Evolutionary conservation across 1,140 invertebrate genomes (phyloP).

Genomic region (Lamellibrachia luymesi): DNA sequence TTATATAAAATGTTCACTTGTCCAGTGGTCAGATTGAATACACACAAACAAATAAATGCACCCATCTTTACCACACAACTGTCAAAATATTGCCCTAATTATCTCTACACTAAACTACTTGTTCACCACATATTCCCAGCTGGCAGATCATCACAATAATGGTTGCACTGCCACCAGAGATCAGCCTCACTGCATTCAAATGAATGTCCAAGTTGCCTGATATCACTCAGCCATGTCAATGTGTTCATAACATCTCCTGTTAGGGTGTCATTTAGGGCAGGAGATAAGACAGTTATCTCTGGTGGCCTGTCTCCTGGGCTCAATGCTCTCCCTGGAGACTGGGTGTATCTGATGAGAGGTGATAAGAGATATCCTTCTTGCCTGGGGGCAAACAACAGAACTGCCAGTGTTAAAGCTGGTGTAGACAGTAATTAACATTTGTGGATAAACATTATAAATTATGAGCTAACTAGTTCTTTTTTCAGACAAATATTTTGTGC

Average conservation of each 20-base stretch:
- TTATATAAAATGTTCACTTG: no score
- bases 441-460: not conserved
- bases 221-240: not conserved
- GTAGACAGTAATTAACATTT: not conserved
- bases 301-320: not conserved
- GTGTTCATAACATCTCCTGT: not conserved
- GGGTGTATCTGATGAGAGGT: not conserved
- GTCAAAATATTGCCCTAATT: no score
- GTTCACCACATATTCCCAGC: no score
- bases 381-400: not conserved
- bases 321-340: not conserved
- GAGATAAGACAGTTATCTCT: not conserved
- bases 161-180: no score
- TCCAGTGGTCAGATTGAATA: no score
- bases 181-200: no score
- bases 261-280: not conserved
- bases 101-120: not conserved
- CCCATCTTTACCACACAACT: not conserved
- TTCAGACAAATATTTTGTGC: no score
- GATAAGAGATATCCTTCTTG: not conserved
- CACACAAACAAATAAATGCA: no score
- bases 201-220: not conserved
- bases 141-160: no score
- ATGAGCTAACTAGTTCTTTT: not conserved
- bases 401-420: not conserved